Evolutionary conservation across 1,140 invertebrate species (phyloP).

Genomic region (Panulirus ornatus): DNA sequence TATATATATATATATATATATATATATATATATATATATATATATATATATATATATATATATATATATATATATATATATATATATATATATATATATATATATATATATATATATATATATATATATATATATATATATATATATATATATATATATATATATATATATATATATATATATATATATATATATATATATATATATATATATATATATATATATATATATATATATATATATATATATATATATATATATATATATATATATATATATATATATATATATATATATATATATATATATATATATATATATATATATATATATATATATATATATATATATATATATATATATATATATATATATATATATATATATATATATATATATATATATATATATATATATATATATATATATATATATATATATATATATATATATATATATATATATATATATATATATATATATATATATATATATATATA

Average conservation of each 20-base stretch:
- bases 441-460: too few species aligned
- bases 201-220: background rate
- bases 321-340: too few species aligned
- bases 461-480: too few species aligned
- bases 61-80: conserved; percentile 38
- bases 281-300: too few species aligned
- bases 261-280: too few species aligned
- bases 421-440: too few species aligned
- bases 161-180: conserved; percentile 5
- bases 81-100: conserved; percentile 32
- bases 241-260: conserved; percentile 15
- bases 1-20: conserved; percentile 14
- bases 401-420: too few species aligned
- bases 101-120: conserved; percentile 32
- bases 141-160: conserved; percentile 36
- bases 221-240: background rate
- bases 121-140: conserved; percentile 41
- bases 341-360: too few species aligned
- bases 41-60: conserved; percentile 35
- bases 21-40: conserved; percentile 5
- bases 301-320: too few species aligned
- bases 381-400: too few species aligned
- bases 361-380: too few species aligned
- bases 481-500: conserved; percentile 16
- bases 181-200: background rate